Evolutionary conservation across 1,140 invertebrate species (phyloP).

Genomic region (Calliphora vicina): DNA sequence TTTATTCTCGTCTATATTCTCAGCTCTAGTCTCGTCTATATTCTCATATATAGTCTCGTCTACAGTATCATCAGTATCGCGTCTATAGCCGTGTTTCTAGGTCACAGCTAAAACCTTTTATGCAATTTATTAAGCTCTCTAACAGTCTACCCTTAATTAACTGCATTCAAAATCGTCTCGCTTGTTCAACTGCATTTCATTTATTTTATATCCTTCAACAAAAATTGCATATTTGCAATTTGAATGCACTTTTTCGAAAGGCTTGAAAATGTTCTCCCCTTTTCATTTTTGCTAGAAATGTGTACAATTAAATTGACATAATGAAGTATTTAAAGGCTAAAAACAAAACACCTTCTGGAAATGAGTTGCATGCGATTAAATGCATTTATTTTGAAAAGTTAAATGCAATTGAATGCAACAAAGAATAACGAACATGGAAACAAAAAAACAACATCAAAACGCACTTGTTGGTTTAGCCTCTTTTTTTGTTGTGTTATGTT

Average conservation of each 20-base stretch:
- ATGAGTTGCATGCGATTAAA: neutral
- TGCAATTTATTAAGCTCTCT: too few species aligned
- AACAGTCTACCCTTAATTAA: too few species aligned
- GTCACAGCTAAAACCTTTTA: too few species aligned
- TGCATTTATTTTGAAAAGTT: neutral
- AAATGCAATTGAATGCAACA: slow-evolving; percentile 11
- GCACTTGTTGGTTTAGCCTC: slow-evolving; percentile 1
- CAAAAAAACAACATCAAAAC: neutral
- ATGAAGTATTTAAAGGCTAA: slow-evolving; percentile 8
- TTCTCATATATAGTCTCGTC: too few species aligned
- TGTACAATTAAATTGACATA: slow-evolving; percentile 1
- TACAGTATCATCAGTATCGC: too few species aligned
- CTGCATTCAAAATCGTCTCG: too few species aligned
- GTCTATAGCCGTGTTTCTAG: too few species aligned
- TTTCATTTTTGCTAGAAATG: neutral
- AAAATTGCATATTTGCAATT: neutral
- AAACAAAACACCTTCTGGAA: slow-evolving; percentile 8
- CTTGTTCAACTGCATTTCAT: neutral
- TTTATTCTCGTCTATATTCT: too few species aligned
- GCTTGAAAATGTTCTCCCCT: neutral
- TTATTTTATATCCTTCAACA: neutral
- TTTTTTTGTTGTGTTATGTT: neutral
- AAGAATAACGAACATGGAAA: too few species aligned
- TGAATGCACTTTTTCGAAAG: neutral
- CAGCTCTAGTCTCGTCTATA: too few species aligned